Evolutionary conservation across 1,140 invertebrate genomes (phyloP), one percentile per base, ranked within the genome.

Genomic region (Drosophila pruinosa): DNA sequence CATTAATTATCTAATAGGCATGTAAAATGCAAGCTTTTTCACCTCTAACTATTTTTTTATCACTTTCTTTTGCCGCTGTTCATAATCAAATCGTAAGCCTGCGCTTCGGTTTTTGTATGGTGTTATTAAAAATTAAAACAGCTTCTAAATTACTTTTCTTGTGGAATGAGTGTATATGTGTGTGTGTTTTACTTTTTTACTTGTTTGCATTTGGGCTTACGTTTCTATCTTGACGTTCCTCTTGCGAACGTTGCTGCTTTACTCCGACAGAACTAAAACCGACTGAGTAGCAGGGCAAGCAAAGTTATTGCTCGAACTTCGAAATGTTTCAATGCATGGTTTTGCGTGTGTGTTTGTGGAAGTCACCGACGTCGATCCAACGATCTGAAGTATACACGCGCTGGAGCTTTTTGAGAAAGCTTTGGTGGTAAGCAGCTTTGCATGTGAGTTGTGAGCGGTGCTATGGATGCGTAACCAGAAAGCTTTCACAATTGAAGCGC

Each of bases 241-340:
- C 79, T 83, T 75, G 80, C 76, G 80, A 85, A 86, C 80, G 81
- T 73, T 83, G 80, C 80, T 86, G 73, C 73, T 83, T 63, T 43
- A 76, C 72, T 85, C 80, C 72, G 82, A 85, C 78, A 75, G 78
- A 85, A 78, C 76, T 57, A 74, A 86, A 80, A 86, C 80, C 81
- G 81, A 85, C 68, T 85, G 77, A 82, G 78, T 78, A 63, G 65
- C 67, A 58, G 57, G 24, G 72, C 28, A 15, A 61, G 62, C 48
- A 65, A 81, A 76, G 38, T 74, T 68, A 59, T 52, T 56, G 74
- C 63, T 78, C 79, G 74, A 75, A 80, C 72, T 80, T 77, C 80
- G 76, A 86, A 85, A 81, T 86, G 77, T 67, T 75, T 48, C 41
- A 71, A 75, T 69, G 12, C 6, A 14, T 54, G 5, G 53, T 14